Percentiles rank a stretch among this genome's conserved stretches.
Conservation (phyloP, 2,113 vertebrate genomes). For the Dasypus novemcinctus region DNA sequence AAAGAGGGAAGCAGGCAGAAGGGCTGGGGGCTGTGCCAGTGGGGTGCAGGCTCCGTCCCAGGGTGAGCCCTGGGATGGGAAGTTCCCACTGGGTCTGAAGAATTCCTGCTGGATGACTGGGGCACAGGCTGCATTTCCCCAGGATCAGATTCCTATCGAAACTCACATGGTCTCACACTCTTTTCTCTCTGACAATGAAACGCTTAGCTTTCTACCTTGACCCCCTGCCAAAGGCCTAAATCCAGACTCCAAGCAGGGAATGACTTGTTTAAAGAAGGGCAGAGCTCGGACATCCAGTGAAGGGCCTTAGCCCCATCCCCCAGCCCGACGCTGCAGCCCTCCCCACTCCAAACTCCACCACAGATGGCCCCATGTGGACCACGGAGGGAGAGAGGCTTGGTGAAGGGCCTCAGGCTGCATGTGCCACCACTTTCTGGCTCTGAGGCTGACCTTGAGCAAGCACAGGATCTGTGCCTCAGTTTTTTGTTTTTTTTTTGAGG, state of each 20-base stretch:
- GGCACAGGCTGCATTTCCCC: neutral
- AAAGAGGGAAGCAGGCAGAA: neutral
- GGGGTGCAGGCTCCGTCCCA: neutral
- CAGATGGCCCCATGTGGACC: neutral
- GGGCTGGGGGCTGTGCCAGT: neutral
- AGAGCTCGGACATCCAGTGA: neutral
- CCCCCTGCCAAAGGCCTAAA: neutral
- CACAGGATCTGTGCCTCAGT: neutral
- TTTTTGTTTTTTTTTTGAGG: too few relatives aligned
- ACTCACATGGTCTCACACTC: neutral
- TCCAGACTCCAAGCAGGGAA: neutral
- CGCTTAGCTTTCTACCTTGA: neutral
- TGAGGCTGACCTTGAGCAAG: neutral
- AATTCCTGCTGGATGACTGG: neutral
- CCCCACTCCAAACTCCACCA: neutral
- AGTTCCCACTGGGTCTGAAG: slow-evolving; percentile 27
- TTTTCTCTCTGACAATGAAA: neutral
- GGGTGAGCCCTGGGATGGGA: neutral
- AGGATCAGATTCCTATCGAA: slow-evolving; percentile 50
- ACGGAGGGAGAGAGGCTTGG: neutral
- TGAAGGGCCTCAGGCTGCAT: neutral
- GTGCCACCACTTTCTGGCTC: neutral
- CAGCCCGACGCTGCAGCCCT: neutral
- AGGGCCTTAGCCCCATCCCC: neutral
- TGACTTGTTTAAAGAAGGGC: neutral